A percentile compares a stretch with the other conserved stretches of the same genome.
Conservation (phyloP, 2,113 vertebrate species). For the Zosterops pallidus region DNA sequence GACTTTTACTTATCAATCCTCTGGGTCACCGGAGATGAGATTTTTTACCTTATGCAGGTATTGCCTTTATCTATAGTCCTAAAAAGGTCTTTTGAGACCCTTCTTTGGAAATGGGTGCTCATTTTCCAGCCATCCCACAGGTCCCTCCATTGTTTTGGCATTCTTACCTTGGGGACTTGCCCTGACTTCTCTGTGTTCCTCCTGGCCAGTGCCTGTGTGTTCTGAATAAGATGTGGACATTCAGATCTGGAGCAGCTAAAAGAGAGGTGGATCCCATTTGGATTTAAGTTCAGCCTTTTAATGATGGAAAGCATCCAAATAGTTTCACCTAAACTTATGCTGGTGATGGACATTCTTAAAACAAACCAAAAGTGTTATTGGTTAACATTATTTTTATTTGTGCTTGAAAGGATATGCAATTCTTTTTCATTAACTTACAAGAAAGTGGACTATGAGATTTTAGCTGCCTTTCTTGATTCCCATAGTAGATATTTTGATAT, state of each 20-base stretch:
- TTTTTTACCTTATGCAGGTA: background rate
- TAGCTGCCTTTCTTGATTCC: background rate
- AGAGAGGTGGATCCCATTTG: background rate
- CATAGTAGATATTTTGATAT: background rate
- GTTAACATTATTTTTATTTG: background rate
- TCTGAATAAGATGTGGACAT: background rate
- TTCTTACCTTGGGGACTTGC: background rate
- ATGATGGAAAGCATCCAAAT: background rate
- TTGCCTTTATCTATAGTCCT: accelerated
- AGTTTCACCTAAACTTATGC: background rate
- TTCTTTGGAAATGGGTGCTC: background rate
- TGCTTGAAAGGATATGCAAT: background rate
- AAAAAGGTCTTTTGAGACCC: background rate
- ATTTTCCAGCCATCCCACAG: background rate
- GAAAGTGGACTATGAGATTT: background rate
- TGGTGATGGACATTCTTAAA: background rate
- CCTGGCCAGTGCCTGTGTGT: background rate
- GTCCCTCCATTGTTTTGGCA: background rate
- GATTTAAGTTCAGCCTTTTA: background rate
- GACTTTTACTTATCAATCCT: background rate
- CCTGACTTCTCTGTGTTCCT: background rate
- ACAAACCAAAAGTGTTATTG: background rate
- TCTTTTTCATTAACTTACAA: background rate
- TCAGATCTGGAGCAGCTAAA: background rate
- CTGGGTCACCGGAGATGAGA: background rate